phyloP scores from a whole-genome alignment of 2,113 vertebrate genomes.

The Podilymbus podiceps region DNA sequence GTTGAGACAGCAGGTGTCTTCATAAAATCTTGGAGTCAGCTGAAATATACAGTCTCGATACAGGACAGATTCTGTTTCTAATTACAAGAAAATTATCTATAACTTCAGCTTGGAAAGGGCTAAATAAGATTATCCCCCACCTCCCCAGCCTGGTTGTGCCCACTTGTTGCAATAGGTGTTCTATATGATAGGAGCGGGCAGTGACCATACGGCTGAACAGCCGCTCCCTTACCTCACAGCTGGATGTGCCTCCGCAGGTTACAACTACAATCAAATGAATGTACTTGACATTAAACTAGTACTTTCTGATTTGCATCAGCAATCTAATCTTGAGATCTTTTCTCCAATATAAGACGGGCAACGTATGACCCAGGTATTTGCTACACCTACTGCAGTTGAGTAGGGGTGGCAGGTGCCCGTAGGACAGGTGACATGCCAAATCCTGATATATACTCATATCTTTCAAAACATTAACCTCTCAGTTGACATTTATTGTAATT shows the following conservation, averaged over 20 bases:
- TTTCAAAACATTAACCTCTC: not conserved
- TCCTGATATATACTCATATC: not conserved
- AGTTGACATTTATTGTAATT: not conserved
- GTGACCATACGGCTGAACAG: not conserved
- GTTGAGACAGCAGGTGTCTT: not conserved
- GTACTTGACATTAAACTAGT: not conserved
- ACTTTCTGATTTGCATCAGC: not conserved
- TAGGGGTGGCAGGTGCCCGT: not conserved
- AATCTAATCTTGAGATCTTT: not conserved
- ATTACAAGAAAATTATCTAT: not conserved
- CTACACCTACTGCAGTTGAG: not conserved
- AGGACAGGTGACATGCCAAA: not conserved
- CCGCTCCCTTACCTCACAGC: not conserved
- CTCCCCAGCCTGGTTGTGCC: fast-evolving
- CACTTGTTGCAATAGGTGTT: not conserved
- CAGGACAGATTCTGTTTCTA: not conserved
- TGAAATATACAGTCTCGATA: not conserved
- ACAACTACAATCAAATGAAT: not conserved
- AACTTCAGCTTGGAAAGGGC: not conserved
- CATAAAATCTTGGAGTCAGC: not conserved
- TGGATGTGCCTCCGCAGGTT: not conserved
- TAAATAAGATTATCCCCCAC: not conserved
- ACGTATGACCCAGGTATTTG: not conserved
- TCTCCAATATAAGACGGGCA: not conserved
- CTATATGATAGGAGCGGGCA: not conserved